A percentile compares a stretch with the other conserved stretches of the same genome.
Conservation (phyloP, 2,888 invertebrate species). For the Caenorhabditis japonica region DNA sequence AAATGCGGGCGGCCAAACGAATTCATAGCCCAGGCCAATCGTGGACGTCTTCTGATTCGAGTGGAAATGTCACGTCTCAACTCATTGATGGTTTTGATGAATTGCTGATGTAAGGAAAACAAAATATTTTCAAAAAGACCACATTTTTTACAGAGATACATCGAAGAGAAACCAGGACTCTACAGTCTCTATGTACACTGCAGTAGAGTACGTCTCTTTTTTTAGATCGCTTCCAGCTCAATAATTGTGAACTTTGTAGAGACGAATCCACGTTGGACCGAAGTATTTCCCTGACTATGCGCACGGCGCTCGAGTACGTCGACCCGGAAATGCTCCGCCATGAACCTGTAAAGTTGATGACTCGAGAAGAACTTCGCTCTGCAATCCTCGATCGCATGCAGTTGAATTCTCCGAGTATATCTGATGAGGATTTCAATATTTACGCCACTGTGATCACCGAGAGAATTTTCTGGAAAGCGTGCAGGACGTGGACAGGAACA, state of each 20-base stretch:
- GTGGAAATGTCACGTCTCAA: slow-evolving; percentile 19
- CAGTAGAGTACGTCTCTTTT: neutral
- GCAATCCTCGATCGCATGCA: too few species aligned
- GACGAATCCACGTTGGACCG: too few species aligned
- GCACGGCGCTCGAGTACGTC: slow-evolving; percentile 25
- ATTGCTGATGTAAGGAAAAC: slow-evolving; percentile 19
- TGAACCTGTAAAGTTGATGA: neutral
- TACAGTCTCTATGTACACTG: too few species aligned
- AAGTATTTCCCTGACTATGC: slow-evolving; percentile 7
- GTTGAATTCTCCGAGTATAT: neutral
- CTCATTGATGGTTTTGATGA: slow-evolving; percentile 27
- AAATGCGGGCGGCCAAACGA: slow-evolving; percentile 11
- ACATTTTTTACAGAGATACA: neutral
- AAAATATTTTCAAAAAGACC: neutral
- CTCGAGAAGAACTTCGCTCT: slow-evolving; percentile 6
- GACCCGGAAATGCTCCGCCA: slow-evolving; percentile 2
- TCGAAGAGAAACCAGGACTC: neutral
- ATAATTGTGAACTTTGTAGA: too few species aligned
- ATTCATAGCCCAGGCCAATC: neutral
- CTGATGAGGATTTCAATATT: slow-evolving; percentile 6
- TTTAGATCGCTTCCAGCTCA: too few species aligned
- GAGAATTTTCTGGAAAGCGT: slow-evolving; percentile 19
- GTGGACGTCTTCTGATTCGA: slow-evolving; percentile 21
- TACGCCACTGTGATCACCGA: slow-evolving; percentile 22
- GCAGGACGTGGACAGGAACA: slow-evolving; percentile 33